Evolutionary conservation across 1,140 invertebrate genomes (phyloP).

Genomic region (Ylistrum balloti): DNA sequence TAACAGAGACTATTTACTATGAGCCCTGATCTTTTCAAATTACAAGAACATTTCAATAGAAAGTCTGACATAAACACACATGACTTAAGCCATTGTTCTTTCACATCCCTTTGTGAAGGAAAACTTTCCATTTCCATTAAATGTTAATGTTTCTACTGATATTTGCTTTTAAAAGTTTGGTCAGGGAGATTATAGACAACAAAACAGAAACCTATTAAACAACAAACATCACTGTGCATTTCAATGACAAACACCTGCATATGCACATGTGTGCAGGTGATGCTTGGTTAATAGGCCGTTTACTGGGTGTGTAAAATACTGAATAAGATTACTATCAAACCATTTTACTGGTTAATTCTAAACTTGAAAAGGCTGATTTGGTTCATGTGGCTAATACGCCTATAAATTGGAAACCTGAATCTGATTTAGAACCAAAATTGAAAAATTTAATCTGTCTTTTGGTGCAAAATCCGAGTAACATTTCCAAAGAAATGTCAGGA

Average conservation of each 20-base stretch:
- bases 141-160: conserved; percentile 17
- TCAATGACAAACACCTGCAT: conserved; percentile 19
- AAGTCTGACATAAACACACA: too few relatives aligned
- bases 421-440: conserved; percentile 21
- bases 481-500: conserved; percentile 26
- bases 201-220: neutral
- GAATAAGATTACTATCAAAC: conserved; percentile 11
- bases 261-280: conserved; percentile 25
- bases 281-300: neutral
- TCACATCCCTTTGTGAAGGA: neutral
- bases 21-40: too few relatives aligned
- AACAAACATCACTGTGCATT: neutral
- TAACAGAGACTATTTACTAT: too few relatives aligned
- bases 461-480: neutral
- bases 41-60: too few relatives aligned
- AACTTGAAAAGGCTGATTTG: conserved; percentile 26
- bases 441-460: neutral
- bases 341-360: neutral
- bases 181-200: neutral
- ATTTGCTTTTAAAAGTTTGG: neutral
- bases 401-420: conserved; percentile 35
- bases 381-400: neutral
- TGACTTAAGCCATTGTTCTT: neutral
- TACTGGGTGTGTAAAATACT: neutral
- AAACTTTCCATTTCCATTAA: neutral